Base-by-base conservation (phyloP, 2,888 invertebrate species). In the Keiferia lycopersicella region DNA sequence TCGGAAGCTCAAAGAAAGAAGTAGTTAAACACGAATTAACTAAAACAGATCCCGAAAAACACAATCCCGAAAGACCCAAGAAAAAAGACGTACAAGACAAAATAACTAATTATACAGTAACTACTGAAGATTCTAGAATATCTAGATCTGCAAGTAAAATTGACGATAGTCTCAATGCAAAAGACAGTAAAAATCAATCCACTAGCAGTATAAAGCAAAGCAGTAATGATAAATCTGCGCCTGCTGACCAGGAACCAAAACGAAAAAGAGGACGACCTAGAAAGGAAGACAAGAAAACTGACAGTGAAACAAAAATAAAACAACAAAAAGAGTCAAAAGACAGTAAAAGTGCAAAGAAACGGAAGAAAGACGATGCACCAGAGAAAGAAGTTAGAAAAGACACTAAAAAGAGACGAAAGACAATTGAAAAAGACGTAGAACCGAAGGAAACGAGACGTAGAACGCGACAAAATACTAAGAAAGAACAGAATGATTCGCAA, bases 381-480 rank as follows among this genome's bases (percentile, higher is more conserved):
- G 41, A 41, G 0, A 26, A 14, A 45, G 45, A 45, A 38, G n/a
- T 3, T 22, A 39, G n/a, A 58, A 8, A 58, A 58, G 10, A 14
- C 20, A 22, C 8, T 14, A n/a, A 22, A 22, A 60, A 60, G 10
- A 60, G 10, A 34, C 60, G 22, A 45, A 60, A 60, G 45, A 60
- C 16, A 60, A 41, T 20, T 18, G n/a, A 45, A 60, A 12, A 60
- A 45, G 41, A 41, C 1, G n/a, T n/a, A 45, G 45, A 45, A 38
- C 38, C n/a, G 22, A 39, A 18, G 14, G 59, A 59, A 22, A 20
- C 84, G 10, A 75, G 87, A 50, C 79, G 88, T 62, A 90, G 87
- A 71, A 82, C 67, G 66, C 75, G 88, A 38, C 82, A 84, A 22
- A 81, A 67, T 64, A 73, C 70, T 3, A 66, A 66, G 12, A 48